Evolutionary conservation across 2,113 vertebrate genomes (phyloP).

Genomic region (Rhagologus leucostigma): DNA sequence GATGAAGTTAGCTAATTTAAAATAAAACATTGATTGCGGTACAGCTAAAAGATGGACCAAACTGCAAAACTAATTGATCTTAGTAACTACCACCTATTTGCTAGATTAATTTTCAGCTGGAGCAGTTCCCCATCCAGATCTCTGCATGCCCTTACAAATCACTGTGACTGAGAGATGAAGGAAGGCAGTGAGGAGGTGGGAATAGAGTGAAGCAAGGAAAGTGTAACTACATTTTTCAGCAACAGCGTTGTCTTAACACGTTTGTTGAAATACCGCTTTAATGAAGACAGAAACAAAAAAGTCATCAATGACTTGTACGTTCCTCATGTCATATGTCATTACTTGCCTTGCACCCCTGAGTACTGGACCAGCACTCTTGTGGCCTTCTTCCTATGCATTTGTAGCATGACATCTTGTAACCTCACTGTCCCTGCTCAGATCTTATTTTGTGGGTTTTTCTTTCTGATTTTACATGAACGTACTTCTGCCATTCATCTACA

Average conservation of each 20-base stretch:
- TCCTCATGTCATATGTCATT: fast-evolving
- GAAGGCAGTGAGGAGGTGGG: neutral
- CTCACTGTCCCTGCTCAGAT: neutral
- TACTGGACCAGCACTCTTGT: neutral
- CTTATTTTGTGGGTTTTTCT: neutral
- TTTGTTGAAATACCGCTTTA: neutral
- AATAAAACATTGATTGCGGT: neutral
- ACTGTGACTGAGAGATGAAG: neutral
- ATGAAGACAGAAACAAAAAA: neutral
- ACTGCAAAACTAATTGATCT: neutral
- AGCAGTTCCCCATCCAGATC: neutral
- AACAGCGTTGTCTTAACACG: fast-evolving
- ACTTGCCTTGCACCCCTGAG: neutral
- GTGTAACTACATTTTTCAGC: neutral
- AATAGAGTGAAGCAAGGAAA: neutral
- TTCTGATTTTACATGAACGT: neutral
- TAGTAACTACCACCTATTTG: neutral
- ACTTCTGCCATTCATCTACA: neutral
- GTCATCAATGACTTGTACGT: neutral
- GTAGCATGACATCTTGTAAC: neutral
- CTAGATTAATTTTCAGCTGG: neutral
- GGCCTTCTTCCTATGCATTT: neutral
- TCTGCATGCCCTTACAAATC: neutral
- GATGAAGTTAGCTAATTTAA: neutral
- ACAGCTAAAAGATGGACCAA: neutral